phyloP scores from a whole-genome alignment of 2,113 vertebrate genomes.

The Hemiprocne comata region DNA sequence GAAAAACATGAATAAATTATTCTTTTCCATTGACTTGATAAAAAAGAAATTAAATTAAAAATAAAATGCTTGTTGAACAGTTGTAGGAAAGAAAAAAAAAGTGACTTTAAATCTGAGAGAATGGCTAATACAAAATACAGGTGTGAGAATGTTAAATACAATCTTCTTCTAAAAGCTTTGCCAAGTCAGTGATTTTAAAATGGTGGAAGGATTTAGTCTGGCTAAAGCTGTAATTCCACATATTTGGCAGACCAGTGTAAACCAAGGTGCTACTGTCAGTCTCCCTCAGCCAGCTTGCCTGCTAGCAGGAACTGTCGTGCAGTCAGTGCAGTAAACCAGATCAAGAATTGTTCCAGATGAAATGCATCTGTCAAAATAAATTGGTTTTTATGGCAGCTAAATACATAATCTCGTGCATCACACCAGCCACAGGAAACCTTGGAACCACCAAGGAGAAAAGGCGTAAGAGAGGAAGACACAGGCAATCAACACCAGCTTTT shows the following conservation, averaged over 20 bases:
- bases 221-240: neutral
- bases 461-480: neutral
- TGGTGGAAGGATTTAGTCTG: neutral
- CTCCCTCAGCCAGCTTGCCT: accelerated
- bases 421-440: neutral
- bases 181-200: neutral
- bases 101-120: neutral
- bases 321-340: neutral
- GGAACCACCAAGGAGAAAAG: neutral
- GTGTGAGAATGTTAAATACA: neutral
- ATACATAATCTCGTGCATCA: neutral
- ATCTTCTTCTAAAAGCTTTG: neutral
- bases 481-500: neutral
- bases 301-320: neutral
- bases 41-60: neutral
- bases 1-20: neutral
- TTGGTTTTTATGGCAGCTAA: neutral
- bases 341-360: neutral
- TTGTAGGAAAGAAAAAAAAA: neutral
- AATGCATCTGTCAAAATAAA: neutral
- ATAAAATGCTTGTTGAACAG: neutral
- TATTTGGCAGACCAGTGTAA: neutral
- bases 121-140: neutral
- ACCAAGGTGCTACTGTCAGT: neutral
- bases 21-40: neutral